phyloP scores from a whole-genome alignment of 1,140 invertebrate genomes.

The Drosophila sp. region DNA sequence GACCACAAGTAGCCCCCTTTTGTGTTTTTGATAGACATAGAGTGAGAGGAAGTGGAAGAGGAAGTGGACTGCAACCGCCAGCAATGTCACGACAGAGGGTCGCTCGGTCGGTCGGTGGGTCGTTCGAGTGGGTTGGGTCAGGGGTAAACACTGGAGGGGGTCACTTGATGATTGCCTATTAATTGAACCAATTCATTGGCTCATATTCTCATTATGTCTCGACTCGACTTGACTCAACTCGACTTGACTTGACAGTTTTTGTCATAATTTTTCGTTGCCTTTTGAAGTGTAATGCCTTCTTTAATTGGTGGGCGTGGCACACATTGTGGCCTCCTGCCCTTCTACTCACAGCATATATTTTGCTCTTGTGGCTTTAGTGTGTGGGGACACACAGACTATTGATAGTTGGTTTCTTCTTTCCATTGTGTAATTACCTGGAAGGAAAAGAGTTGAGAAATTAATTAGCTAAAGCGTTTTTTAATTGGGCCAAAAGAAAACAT shows the following conservation, averaged over 20 bases:
- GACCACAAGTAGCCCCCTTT: slow-evolving; percentile 68
- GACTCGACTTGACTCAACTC: not conserved
- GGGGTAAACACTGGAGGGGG: slow-evolving; percentile 3
- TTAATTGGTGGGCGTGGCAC: slow-evolving; percentile 21
- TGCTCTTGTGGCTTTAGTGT: slow-evolving; percentile 27
- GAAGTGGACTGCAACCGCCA: not conserved
- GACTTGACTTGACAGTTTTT: slow-evolving; percentile 13
- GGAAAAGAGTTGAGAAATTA: slow-evolving; percentile 26
- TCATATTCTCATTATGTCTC: slow-evolving; percentile 6
- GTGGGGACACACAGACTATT: not conserved
- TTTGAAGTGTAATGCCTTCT: slow-evolving; percentile 25
- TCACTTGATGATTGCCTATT: slow-evolving; percentile 58
- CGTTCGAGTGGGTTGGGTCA: slow-evolving; percentile 1
- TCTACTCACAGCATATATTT: slow-evolving; percentile 19
- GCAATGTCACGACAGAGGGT: slow-evolving; percentile 12
- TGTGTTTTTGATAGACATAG: slow-evolving; percentile 2
- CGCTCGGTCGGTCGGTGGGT: not conserved
- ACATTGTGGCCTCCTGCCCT: not conserved
- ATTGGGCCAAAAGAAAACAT: not conserved
- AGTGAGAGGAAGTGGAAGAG: not conserved
- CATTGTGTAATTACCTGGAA: slow-evolving; percentile 63
- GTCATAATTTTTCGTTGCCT: slow-evolving; percentile 20
- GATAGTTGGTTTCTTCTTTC: not conserved
- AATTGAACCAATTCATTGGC: slow-evolving; percentile 47
- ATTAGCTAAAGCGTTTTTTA: slow-evolving; percentile 28